Evolutionary conservation across 1,140 invertebrate genomes (phyloP), one percentile per base, ranked within the genome.

Genomic region (Trichogramma pretiosum): DNA sequence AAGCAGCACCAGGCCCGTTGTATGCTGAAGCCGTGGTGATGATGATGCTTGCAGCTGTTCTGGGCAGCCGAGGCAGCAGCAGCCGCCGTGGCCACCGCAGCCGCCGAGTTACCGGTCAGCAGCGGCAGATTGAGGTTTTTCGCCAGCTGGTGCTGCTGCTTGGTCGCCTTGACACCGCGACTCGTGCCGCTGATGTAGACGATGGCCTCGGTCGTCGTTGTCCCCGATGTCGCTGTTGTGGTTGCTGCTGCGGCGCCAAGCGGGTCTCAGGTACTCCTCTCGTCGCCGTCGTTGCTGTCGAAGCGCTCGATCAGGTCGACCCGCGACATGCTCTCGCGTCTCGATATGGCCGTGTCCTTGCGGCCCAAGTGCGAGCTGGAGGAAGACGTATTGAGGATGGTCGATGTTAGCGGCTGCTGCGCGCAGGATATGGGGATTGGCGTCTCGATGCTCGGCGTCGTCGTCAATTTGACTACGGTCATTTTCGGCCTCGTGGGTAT

Each of bases 1-100:
- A 75, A 67, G 44, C 74, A 76, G 55, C 73, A 76, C 66, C 70
- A 75, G 18, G 68, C 73, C 30, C 72, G 62, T 22, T 68, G 68
- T 52, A 76, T 69, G 52, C 61, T 66, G 46, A 74, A 70, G 36
- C 67, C 61, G 21, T 64, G 52, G 35, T 53, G n/a, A n/a, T 62
- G 8, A 60, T 37, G 40, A 57, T 65, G 24, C 61, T 65, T 8
- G 26, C 7, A 30, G 26, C 26, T 30, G 7, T 13, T 7, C 26
- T 8, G 7, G 7, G 7, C 26, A 30, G 26, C 26, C 13, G 7
- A 9, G 7, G 7, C 7, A 30, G 26, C 13, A 30, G n/a, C 26
- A 13, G n/a, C 7, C 13, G 26, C 7, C 13, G n/a, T 30, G 7
- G 7, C 13, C 26, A 9, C 13, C 13, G 7, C 26, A 9, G 26